phyloP scores from a whole-genome alignment of 2,113 vertebrate species.

The Hemibagrus wyckioides region DNA sequence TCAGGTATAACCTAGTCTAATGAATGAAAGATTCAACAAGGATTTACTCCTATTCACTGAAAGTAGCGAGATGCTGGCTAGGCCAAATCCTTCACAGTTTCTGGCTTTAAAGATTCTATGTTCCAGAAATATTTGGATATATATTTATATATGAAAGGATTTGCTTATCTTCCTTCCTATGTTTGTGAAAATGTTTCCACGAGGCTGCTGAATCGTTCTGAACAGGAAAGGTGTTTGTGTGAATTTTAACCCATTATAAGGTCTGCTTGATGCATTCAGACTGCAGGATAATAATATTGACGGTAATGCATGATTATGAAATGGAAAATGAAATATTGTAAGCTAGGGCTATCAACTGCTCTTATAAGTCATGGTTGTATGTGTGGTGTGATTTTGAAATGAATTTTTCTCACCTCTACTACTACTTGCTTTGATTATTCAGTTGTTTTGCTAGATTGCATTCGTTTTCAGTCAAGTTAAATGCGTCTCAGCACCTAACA shows the following conservation, averaged over 20 bases:
- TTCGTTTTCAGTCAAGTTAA: background rate
- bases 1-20: slow-evolving; percentile 39
- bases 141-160: background rate
- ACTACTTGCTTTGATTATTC: background rate
- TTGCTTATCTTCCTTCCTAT: background rate
- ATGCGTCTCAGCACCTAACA: background rate
- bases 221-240: background rate
- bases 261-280: background rate
- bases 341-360: background rate
- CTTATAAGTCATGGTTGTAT: background rate
- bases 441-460: background rate
- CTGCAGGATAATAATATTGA: background rate
- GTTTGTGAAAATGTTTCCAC: background rate
- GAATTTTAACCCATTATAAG: background rate
- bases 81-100: background rate
- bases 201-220: background rate
- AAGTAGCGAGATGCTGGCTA: slow-evolving; percentile 42
- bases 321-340: background rate
- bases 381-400: background rate
- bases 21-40: background rate
- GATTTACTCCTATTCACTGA: background rate
- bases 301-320: background rate
- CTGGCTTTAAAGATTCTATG: background rate
- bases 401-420: background rate
- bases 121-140: background rate